phyloP scores from a whole-genome alignment of 2,888 invertebrate species.

The Trissolcus japonicus region DNA sequence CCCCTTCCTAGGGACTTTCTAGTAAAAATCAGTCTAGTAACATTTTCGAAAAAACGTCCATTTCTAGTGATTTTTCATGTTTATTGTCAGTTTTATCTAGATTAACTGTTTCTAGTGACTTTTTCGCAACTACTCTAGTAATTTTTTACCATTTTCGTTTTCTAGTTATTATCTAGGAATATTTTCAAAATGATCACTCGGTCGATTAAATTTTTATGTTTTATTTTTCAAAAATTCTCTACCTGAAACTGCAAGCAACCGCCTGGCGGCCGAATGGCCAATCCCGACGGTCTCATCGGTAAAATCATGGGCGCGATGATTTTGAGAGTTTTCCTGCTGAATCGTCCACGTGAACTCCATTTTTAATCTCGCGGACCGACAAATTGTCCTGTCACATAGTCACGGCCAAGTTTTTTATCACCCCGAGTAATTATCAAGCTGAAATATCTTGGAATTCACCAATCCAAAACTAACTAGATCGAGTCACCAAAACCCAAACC shows the following conservation, averaged over 20 bases:
- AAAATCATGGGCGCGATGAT: conserved; percentile 44
- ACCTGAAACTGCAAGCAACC: conserved; percentile 55
- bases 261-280: conserved; percentile 55
- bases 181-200: no score
- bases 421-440: background rate
- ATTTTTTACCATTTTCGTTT: no score
- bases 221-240: background rate
- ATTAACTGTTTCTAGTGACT: no score
- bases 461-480: background rate
- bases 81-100: no score
- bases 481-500: background rate
- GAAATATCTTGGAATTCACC: background rate
- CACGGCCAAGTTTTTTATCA: conserved; percentile 3
- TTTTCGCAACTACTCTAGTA: no score
- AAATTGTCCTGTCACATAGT: conserved; percentile 37
- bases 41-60: no score
- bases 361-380: background rate
- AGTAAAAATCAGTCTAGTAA: no score
- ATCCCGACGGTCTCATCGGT: conserved; percentile 51
- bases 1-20: no score
- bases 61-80: no score
- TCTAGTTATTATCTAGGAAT: no score
- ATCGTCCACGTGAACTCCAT: conserved; percentile 58
- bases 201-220: no score
- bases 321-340: conserved; percentile 48